phyloP scores from a whole-genome alignment of 2,113 vertebrate genomes.

The Phyllopteryx taeniolatus region DNA sequence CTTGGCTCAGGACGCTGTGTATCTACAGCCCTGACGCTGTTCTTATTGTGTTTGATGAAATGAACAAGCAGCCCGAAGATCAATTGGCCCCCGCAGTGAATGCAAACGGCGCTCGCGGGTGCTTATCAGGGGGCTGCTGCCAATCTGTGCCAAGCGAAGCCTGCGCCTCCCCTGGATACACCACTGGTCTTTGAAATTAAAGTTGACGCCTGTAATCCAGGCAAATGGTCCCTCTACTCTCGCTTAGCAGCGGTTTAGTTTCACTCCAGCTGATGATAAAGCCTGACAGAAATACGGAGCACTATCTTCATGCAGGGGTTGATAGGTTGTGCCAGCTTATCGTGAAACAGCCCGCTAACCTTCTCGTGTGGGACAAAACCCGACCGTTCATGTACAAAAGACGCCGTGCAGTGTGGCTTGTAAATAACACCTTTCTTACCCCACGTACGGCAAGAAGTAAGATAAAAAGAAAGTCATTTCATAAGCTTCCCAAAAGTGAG shows the following conservation, averaged over 20 bases:
- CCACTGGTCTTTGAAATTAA: conserved; percentile 84
- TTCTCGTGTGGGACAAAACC: conserved; percentile 69
- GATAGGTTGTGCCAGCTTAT: conserved; percentile 80
- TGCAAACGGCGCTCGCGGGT: conserved; percentile 48
- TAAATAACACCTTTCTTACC: conserved; percentile 70
- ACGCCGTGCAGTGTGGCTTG: conserved; percentile 48
- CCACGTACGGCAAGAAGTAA: conserved; percentile 35
- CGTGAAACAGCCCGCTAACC: conserved; percentile 73
- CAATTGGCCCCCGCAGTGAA: conserved; percentile 66
- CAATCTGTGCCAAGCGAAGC: conserved; percentile 73
- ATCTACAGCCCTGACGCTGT: conserved; percentile 47
- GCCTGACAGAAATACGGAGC: conserved; percentile 78
- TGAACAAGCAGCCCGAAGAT: conserved; percentile 68
- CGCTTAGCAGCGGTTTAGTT: conserved; percentile 78
- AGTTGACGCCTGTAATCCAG: conserved; percentile 78
- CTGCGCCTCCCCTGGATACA: conserved; percentile 75
- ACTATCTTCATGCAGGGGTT: conserved; percentile 70
- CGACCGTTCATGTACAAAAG: conserved; percentile 78
- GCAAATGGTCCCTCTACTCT: conserved; percentile 75
- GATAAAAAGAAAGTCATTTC: conserved; percentile 52
- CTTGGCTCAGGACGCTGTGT: conserved; percentile 46
- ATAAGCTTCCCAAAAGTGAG: conserved; percentile 47
- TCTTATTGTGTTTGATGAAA: conserved; percentile 64
- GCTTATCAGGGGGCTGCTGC: conserved; percentile 70
- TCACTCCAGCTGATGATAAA: conserved; percentile 78